These are phyloP conservation scores for Hyles euphorbiae DNA, from an alignment of 1,140 invertebrate genomes.

Conservation along the genomic window DNA sequence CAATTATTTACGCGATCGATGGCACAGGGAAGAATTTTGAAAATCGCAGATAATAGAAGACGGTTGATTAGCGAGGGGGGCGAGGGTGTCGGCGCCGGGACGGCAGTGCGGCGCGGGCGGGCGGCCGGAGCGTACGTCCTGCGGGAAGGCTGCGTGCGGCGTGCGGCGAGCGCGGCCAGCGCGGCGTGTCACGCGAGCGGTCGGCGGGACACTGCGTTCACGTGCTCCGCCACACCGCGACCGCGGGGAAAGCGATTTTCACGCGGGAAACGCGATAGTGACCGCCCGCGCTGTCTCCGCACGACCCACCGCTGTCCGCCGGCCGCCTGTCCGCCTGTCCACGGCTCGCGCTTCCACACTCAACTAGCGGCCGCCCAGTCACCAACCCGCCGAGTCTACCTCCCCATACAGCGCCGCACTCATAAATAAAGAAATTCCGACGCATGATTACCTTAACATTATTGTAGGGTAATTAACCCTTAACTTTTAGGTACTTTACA, in stretches of 20 bases:
- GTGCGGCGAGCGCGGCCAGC: constrained; percentile 37
- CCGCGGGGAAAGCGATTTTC: constrained; percentile 72
- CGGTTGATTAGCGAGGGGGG: constrained; percentile 34
- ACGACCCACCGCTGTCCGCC: constrained; percentile 8
- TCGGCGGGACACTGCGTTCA: constrained; percentile 70
- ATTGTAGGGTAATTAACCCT: too few relatives aligned
- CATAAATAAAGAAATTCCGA: too few relatives aligned
- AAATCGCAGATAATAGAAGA: constrained; percentile 53
- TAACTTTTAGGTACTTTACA: too few relatives aligned
- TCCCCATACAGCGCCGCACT: too few relatives aligned
- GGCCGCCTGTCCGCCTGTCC: constrained; percentile 9
- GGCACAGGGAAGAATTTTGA: constrained; percentile 38
- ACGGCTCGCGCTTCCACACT: too few relatives aligned
- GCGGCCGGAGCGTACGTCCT: constrained; percentile 47
- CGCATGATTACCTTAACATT: too few relatives aligned
- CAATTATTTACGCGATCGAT: constrained; percentile 59
- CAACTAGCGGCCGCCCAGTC: too few relatives aligned
- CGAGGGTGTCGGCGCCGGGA: constrained; percentile 14
- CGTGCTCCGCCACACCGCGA: constrained; percentile 52
- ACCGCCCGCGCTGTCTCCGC: constrained; percentile 62
- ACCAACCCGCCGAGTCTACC: too few relatives aligned
- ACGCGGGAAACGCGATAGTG: constrained; percentile 68
- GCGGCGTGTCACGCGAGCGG: constrained; percentile 69
- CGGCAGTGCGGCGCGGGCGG: constrained; percentile 51
- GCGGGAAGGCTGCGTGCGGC: constrained; percentile 37